phyloP scores from a whole-genome alignment of 2,888 invertebrate species.

The Teleogryllus oceanicus region DNA sequence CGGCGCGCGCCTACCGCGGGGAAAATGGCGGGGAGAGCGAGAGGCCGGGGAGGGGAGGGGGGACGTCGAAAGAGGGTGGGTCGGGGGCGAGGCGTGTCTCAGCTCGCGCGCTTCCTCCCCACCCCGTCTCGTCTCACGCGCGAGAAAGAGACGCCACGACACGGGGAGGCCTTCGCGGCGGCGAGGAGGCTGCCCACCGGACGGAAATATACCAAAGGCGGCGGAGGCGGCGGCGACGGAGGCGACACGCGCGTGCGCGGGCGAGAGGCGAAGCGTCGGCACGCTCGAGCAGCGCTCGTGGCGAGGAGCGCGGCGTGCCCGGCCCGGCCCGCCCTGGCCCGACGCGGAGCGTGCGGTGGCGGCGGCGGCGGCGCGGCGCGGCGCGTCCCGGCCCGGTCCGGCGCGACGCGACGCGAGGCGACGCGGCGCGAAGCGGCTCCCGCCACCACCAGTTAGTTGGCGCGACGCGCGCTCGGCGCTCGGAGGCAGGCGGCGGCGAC shows the following conservation, averaged over 20 bases:
- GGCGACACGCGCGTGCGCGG: neutral
- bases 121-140: neutral
- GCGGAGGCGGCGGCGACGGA: conserved; percentile 18
- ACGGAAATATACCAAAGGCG: neutral
- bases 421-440: conserved; percentile 20
- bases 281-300: neutral
- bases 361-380: neutral
- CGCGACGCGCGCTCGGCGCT: conserved; percentile 21
- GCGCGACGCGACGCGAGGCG: neutral
- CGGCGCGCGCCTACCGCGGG: too few relatives aligned
- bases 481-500: conserved; percentile 40
- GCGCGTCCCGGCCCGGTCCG: neutral
- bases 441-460: conserved; percentile 27
- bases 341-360: neutral
- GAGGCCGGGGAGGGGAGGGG: too few relatives aligned
- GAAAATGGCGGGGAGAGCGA: too few relatives aligned
- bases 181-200: neutral
- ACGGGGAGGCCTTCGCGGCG: neutral
- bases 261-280: conserved; percentile 21
- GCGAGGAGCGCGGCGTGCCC: too few relatives aligned
- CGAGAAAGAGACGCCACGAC: too few relatives aligned
- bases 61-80: too few relatives aligned
- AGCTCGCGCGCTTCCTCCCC: neutral
- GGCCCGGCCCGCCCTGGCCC: too few relatives aligned
- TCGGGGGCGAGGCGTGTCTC: neutral